A percentile compares a stretch with the other conserved stretches of the same genome.
These are phyloP conservation scores for Syngnathus rostellatus DNA, from an alignment of 2,797 vertebrate genomes.

Conservation along the genomic window DNA sequence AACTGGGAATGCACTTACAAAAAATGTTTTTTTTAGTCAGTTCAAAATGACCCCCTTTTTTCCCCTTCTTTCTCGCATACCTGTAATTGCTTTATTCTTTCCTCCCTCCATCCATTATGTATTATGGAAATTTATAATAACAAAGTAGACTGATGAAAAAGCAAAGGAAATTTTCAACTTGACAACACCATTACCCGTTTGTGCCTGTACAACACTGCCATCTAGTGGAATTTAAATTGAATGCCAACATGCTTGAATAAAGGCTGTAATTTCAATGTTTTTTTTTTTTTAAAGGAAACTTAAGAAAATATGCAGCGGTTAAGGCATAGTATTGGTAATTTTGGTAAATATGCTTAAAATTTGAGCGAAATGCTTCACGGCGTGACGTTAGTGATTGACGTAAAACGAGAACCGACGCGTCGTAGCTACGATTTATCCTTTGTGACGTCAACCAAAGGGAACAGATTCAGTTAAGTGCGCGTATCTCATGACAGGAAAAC, in stretches of 20 bases:
- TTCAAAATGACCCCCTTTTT: too few relatives aligned
- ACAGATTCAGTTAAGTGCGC: rapidly evolving
- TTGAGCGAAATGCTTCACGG: neutral
- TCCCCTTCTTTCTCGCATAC: too few relatives aligned
- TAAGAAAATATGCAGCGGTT: neutral
- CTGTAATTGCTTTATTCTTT: too few relatives aligned
- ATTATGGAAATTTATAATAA: too few relatives aligned
- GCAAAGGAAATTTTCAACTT: too few relatives aligned
- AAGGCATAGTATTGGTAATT: neutral
- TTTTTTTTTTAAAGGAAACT: neutral
- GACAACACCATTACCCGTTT: too few relatives aligned
- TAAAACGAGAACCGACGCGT: neutral
- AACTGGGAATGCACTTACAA: too few relatives aligned
- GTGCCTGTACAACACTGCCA: conserved; percentile 20
- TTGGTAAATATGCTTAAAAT: too few relatives aligned
- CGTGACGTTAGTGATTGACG: neutral
- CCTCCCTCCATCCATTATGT: too few relatives aligned
- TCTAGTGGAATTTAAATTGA: conserved; percentile 23
- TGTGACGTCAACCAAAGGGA: neutral
- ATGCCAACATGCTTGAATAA: neutral
- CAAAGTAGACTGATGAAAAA: too few relatives aligned
- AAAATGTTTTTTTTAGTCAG: too few relatives aligned
- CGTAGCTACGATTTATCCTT: neutral
- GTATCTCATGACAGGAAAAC: neutral
- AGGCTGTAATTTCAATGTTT: neutral